phyloP scores from a whole-genome alignment of 1,140 invertebrate species.

The Steinernema feltiae region DNA sequence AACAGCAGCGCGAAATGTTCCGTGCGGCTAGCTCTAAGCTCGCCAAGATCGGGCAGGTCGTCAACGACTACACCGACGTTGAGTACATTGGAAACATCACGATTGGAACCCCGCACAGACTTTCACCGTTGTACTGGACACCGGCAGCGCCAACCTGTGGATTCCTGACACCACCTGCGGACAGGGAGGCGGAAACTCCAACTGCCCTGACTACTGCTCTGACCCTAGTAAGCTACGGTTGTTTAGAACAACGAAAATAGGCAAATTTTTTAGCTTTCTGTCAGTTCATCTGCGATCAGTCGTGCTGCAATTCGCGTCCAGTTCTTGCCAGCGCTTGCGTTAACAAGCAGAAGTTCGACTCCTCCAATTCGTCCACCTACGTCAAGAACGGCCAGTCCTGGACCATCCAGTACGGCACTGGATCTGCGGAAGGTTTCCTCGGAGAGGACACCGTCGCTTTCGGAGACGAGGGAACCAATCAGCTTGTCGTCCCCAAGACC shows the following conservation, averaged over 20 bases:
- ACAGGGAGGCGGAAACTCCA: not conserved
- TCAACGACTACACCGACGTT: constrained; percentile 38
- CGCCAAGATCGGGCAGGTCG: constrained; percentile 5
- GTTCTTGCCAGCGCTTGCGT: constrained; percentile 16
- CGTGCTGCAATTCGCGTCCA: not conserved
- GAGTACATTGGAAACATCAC: constrained; percentile 47
- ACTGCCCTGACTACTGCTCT: constrained; percentile 21
- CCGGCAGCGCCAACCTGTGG: constrained; percentile 36
- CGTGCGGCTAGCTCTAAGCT: constrained; percentile 14
- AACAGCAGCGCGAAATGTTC: too few relatives aligned
- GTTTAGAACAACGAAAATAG: not conserved
- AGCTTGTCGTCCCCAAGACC: too few relatives aligned
- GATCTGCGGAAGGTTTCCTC: constrained; percentile 23
- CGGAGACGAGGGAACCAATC: constrained; percentile 18
- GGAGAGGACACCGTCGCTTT: constrained; percentile 28
- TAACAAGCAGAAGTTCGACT: constrained; percentile 2
- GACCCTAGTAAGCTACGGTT: not conserved
- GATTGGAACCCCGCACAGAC: constrained; percentile 41
- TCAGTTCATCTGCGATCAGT: constrained; percentile 17
- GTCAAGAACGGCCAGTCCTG: constrained; percentile 25
- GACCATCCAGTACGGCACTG: constrained; percentile 31
- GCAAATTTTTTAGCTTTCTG: constrained; percentile 10
- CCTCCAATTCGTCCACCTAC: constrained; percentile 17
- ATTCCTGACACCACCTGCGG: constrained; percentile 30
- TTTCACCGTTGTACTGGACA: constrained; percentile 43